Conservation (phyloP, 2,888 invertebrate species). For the Microchrysa polita region DNA sequence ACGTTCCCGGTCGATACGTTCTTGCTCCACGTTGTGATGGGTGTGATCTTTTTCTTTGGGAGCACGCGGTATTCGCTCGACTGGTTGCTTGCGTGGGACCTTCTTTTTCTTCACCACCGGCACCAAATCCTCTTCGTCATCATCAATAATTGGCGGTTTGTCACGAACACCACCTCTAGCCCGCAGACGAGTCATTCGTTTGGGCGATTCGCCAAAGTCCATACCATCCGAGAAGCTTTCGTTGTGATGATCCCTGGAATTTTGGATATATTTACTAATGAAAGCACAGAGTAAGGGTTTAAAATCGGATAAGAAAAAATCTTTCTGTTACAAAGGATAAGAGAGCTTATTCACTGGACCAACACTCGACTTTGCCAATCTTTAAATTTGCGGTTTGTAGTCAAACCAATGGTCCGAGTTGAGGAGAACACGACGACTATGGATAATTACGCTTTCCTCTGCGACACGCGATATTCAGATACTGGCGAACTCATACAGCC, state of each 20-base stretch:
- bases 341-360: no score
- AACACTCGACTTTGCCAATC: no score
- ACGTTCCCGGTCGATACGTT: conserved; percentile 62
- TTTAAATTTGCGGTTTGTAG: no score
- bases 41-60: conserved; percentile 60
- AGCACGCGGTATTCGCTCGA: conserved; percentile 52
- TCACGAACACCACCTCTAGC: conserved; percentile 66
- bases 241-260: conserved; percentile 59
- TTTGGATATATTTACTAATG: neutral
- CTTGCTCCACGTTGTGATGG: conserved; percentile 61
- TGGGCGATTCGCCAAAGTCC: conserved; percentile 66
- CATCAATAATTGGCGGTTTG: conserved; percentile 65
- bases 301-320: no score
- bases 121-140: conserved; percentile 64
- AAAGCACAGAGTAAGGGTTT: no score
- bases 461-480: no score
- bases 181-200: conserved; percentile 73
- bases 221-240: conserved; percentile 66
- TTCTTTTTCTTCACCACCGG: conserved; percentile 60
- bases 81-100: conserved; percentile 55
- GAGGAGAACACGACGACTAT: no score
- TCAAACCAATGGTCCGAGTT: no score
- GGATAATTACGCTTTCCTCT: no score
- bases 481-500: no score
- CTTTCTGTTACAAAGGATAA: no score